Base-by-base conservation (phyloP, 1,140 invertebrate genomes). In the Brachionus calyciflorus region DNA sequence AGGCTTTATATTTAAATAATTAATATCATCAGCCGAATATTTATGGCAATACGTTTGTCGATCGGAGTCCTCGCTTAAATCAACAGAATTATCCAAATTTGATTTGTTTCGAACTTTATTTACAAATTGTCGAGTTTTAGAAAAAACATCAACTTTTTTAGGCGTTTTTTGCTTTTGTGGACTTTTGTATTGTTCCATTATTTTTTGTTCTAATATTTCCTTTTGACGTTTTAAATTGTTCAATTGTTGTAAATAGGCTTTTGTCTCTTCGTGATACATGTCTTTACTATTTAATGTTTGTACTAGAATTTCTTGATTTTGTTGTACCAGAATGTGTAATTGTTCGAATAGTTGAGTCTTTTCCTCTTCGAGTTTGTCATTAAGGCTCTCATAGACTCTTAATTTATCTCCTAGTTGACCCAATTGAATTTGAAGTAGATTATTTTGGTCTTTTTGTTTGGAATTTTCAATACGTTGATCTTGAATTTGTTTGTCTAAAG, bases 181-280 rank as follows among this genome's bases (percentile, higher is more conserved):
- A 28, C 33, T 33, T 41, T 76, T 76, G 19, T 76, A 76, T 21
- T 76, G 70, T 60, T 76, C 70, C 70, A 76, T 76, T 33, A 76
- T 76, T 60, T 76, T 76, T 55, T 55, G 48, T 37, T 76, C 70
- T 19, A 76, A 46, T 28, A 76, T 55, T 76, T 76, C 70, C 41
- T 76, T 76, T 44, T 76, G 70, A 12, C 70, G 48, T 21, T 55
- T 76, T 3, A 76, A 12, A 28, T 55, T 44, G 17, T 76, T 53
- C 48, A 76, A 48, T 40, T 76, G 70, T 41, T 76, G 48, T 24
- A 76, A 76, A 46, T 76, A 76, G 30, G 21, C 30, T n/a, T 55
- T 53, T 33, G 70, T 55, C 28, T 76, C 70, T 40, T 76, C 70
- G 19, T 76, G 70, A 28, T 17, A 76, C 48, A 76, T 53, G 49